phyloP scores from a whole-genome alignment of 2,888 invertebrate species.

The Eupithecia tripunctaria region DNA sequence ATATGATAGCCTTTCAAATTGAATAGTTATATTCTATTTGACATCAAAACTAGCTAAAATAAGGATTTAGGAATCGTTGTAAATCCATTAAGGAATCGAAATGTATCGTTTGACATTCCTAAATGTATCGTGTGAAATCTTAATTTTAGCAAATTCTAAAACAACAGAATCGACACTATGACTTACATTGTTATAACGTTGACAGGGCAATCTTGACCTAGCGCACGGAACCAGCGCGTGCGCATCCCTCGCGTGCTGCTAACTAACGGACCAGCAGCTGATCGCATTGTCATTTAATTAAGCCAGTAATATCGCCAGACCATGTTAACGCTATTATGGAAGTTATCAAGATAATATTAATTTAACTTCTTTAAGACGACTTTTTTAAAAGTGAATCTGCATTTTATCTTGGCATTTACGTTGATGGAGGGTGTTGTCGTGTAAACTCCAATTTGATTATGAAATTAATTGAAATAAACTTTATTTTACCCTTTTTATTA shows the following conservation, averaged over 20 bases:
- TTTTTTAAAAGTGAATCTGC: slow-evolving; percentile 22
- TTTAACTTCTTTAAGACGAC: slow-evolving; percentile 22
- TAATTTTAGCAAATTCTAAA: too few relatives aligned
- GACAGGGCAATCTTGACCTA: slow-evolving; percentile 53
- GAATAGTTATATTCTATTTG: too few relatives aligned
- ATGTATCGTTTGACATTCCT: too few relatives aligned
- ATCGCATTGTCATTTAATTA: slow-evolving; percentile 75
- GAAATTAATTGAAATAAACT: slow-evolving; percentile 14
- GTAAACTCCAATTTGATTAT: slow-evolving; percentile 13
- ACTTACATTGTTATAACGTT: neutral
- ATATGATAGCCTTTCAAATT: too few relatives aligned
- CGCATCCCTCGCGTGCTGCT: slow-evolving; percentile 66
- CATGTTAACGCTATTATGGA: slow-evolving; percentile 27
- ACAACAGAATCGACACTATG: too few relatives aligned
- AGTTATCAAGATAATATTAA: slow-evolving; percentile 37
- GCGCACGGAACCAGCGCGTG: slow-evolving; percentile 49
- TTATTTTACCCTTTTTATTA: neutral
- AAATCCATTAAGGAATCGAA: too few relatives aligned
- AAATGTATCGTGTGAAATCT: too few relatives aligned
- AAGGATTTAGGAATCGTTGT: too few relatives aligned
- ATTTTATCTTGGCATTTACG: slow-evolving; percentile 28
- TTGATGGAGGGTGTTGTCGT: slow-evolving; percentile 26
- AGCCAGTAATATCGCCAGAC: slow-evolving; percentile 54
- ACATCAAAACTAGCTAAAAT: too few relatives aligned
- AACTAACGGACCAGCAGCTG: slow-evolving; percentile 78